Base-by-base conservation (phyloP, 2,113 vertebrate genomes). In the Passer domesticus region DNA sequence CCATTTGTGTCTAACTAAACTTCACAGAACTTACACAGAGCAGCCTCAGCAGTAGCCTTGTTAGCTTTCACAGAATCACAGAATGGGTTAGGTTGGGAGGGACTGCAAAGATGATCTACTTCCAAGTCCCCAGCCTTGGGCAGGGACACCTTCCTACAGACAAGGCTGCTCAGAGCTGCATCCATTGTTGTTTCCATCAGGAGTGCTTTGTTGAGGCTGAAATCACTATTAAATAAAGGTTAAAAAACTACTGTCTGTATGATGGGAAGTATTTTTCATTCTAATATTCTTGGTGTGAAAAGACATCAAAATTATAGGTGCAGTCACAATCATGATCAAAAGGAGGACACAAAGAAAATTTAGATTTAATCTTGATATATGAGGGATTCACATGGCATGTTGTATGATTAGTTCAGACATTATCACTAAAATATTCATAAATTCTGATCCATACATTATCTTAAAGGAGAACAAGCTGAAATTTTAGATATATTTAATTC, bases 21-120 rank as follows among this genome's bases (percentile, higher is more conserved):
- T 72, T 68, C 41, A 66, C 28, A 86, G 81, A 95, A 95, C 89
- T 93, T 92, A 87, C 75, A 87, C 22, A 80, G 31, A 86, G 66
- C 53, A 90, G 80, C 44, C 66, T 80, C 64, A 89, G 81, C 60
- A 78, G 60, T 60, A 52, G 89, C 33, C 73, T 62, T 80, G 23
- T 55, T 75, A 81, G 83, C 37, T 83, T 33, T 35, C 55, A 62
- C 8, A 49, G 20, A 60, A 41, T 27, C 27, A 33, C 6, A 46
- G 25, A 41, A 62, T 23, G 24, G 14, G 28, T 20, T 47, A 14
- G 21, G 17, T 9, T 62, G 56, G 31, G 43, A 63, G 41, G 7
- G 13, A 62, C 22, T n/a, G 76, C 35, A 31, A 31, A 43, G 30
- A 49, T 27, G 10, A 33, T 49, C 19, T 47, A 19, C 30, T 76